A percentile compares a stretch with the other conserved stretches of the same genome.
These are phyloP conservation scores for Ageneiosus marmoratus DNA, from an alignment of 2,113 vertebrate genomes.

Conservation along the genomic window DNA sequence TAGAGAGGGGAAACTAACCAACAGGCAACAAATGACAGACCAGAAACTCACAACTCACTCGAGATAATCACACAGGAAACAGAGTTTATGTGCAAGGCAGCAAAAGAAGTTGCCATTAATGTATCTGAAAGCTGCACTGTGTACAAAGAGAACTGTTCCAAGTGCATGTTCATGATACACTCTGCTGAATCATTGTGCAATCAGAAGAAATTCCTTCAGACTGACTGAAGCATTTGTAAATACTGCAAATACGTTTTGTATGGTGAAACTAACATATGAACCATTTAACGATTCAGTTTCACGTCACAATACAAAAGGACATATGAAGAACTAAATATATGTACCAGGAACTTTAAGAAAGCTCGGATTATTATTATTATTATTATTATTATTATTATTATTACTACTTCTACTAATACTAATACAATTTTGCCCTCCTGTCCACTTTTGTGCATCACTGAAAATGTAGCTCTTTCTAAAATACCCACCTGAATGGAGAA, in stretches of 20 bases:
- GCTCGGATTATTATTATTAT: too few species aligned
- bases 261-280: too few species aligned
- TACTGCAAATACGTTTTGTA: too few species aligned
- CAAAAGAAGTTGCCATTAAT: neutral
- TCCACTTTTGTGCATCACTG: too few species aligned
- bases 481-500: neutral
- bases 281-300: neutral
- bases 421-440: too few species aligned
- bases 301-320: neutral
- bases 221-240: neutral
- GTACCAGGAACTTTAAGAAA: too few species aligned
- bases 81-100: neutral
- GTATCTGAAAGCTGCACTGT: neutral
- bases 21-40: neutral
- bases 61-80: conserved; percentile 24
- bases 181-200: neutral
- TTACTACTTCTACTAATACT: too few species aligned
- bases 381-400: too few species aligned
- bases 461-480: too few species aligned
- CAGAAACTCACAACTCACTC: neutral
- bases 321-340: too few species aligned
- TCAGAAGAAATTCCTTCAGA: neutral
- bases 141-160: too few species aligned
- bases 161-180: neutral
- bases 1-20: neutral